These are phyloP conservation scores for Naso thynnoides DNA, from an alignment of 2,797 vertebrate species.

Conservation along the genomic window DNA sequence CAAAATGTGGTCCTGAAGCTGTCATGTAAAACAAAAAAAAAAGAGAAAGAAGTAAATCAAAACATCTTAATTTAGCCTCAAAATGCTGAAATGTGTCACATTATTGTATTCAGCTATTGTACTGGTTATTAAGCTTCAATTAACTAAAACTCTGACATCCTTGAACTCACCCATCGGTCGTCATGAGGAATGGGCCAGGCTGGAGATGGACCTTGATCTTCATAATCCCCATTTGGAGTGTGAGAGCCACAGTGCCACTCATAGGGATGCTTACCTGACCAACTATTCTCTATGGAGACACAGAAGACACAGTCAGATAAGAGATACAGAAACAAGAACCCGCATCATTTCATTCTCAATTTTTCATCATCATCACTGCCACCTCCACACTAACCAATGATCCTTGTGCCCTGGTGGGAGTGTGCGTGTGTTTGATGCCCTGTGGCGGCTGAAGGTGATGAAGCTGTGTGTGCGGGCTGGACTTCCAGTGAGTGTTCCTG, in stretches of 20 bases:
- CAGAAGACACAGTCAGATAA: constrained; percentile 14
- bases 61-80: too few species aligned
- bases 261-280: constrained; percentile 80
- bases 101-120: background rate
- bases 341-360: background rate
- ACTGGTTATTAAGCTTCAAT: background rate
- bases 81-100: background rate
- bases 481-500: constrained; percentile 85
- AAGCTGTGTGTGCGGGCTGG: constrained; percentile 55
- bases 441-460: constrained; percentile 48
- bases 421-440: constrained; percentile 56
- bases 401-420: constrained; percentile 57
- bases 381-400: constrained; percentile 70
- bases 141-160: background rate
- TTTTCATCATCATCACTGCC: background rate
- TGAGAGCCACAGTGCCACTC: constrained; percentile 78
- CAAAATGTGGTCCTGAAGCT: constrained; percentile 68
- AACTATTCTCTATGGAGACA: constrained; percentile 78
- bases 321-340: background rate
- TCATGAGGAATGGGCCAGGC: constrained; percentile 67
- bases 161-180: constrained; percentile 78
- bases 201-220: constrained; percentile 55
- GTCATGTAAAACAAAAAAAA: constrained; percentile 23
- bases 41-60: too few species aligned
- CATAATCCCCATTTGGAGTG: constrained; percentile 65